phyloP scores from a whole-genome alignment of 2,888 invertebrate species.

The Onchidella celtica region DNA sequence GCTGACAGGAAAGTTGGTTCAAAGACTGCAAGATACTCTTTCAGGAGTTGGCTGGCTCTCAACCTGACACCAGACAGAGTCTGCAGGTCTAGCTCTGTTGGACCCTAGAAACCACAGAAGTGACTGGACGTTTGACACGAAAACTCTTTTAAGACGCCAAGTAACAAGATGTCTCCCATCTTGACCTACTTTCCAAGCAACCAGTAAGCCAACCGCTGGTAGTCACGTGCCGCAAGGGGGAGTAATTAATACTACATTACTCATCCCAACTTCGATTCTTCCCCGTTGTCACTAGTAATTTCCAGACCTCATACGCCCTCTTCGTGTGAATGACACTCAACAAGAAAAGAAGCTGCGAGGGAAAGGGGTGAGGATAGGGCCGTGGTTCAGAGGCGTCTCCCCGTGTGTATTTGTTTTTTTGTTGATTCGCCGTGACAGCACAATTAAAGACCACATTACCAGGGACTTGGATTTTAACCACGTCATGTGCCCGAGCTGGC shows the following conservation, averaged over 20 bases:
- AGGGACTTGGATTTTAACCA: neutral
- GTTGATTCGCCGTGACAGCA: conserved; percentile 34
- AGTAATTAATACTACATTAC: conserved; percentile 27
- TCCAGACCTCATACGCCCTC: neutral
- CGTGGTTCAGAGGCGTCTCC: no score
- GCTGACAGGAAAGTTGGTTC: no score
- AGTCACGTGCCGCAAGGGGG: neutral
- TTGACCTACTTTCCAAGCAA: conserved; percentile 26
- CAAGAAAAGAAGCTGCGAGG: neutral
- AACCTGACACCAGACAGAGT: no score
- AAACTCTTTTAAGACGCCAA: conserved; percentile 19
- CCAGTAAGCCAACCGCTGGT: conserved; percentile 1
- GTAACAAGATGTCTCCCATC: conserved; percentile 26
- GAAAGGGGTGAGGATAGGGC: no score
- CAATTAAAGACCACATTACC: conserved; percentile 41
- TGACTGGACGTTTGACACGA: conserved; percentile 25
- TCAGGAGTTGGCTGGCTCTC: no score
- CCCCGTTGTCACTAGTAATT: neutral
- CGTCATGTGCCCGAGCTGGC: neutral
- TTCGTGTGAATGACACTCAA: neutral
- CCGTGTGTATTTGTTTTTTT: conserved; percentile 17
- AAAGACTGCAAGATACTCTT: no score
- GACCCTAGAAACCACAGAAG: neutral
- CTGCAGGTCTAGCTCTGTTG: no score
- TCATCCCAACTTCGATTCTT: neutral